Base-by-base conservation (phyloP, 2,888 invertebrate species). In the Campoplex nolae region DNA sequence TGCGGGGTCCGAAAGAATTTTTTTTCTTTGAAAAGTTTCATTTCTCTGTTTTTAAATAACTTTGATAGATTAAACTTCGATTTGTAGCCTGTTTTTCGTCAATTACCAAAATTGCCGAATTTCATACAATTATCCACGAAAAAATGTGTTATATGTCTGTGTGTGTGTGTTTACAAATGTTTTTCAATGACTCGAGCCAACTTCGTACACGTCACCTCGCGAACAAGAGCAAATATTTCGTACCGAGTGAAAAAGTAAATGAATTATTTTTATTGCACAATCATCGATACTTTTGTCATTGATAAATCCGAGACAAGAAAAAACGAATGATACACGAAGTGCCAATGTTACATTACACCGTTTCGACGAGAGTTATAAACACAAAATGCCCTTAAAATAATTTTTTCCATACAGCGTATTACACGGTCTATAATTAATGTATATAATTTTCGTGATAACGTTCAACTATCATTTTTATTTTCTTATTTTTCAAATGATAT, bases 241-340 rank as follows among this genome's bases (percentile, higher is more conserved):
- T 45, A 68, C 32, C 48, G 71, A 81, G 56, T 51, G 65, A 77
- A 67, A 62, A 51, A 54, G 42, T 73, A 38, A 38, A 85, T 32
- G 48, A 75, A 75, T 35, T 58, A 85, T 75, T 78, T 80, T 32
- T 86, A 86, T 86, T 86, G 85, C 85, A 86, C 85, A 83, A 83
- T 81, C 77, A 67, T 85, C 73, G 79, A 84, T 74, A 65, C 76
- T 71, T 82, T 73, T 62, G 75, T 83, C 65, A 23, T 79, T 78
- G 68, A 82, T 48, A 67, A 23, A 32, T 71, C 28, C 70, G 23
- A 58, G 42, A 58, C 18, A 45, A 70, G 45, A 79, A 58, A 71
- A 35, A 71, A 80, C 3, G 35, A 42, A 71, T 48, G 45, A 56
- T 38, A 73, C 76, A 45, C 75, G 11, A 65, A 77, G 73, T 76